A percentile compares a stretch with the other conserved stretches of the same genome.
Conservation (phyloP, 1,140 invertebrate genomes). For the Scaptomyza graminum region DNA sequence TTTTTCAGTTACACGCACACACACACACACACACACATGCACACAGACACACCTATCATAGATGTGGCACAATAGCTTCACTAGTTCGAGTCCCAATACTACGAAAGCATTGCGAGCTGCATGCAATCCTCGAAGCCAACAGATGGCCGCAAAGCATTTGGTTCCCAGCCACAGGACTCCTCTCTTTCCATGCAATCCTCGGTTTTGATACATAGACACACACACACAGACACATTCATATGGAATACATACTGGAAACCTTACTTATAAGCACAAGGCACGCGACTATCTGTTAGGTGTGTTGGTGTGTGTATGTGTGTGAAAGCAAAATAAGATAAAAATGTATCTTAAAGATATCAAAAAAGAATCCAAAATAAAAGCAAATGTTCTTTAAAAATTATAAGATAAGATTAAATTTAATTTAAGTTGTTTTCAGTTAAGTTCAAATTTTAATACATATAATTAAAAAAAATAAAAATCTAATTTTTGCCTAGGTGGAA, state of each 20-base stretch:
- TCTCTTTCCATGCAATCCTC: too few species aligned
- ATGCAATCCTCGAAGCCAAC: slow-evolving; percentile 26
- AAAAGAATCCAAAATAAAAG: neutral
- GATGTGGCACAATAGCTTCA: slow-evolving; percentile 19
- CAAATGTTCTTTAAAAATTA: slow-evolving; percentile 21
- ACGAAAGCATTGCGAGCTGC: slow-evolving; percentile 27
- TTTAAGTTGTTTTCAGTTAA: too few species aligned
- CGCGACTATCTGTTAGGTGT: slow-evolving; percentile 61
- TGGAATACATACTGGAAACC: slow-evolving; percentile 5
- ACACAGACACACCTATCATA: neutral
- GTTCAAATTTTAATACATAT: too few species aligned
- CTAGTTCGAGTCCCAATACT: slow-evolving; percentile 5
- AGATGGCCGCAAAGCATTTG: slow-evolving; percentile 5
- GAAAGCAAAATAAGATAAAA: neutral
- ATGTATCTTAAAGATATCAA: slow-evolving; percentile 46
- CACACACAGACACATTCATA: slow-evolving; percentile 14
- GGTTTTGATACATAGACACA: neutral
- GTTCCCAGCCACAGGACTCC: slow-evolving; percentile 9
- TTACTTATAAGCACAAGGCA: slow-evolving; percentile 56
- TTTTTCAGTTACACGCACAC: slow-evolving; percentile 19
- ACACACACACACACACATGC: too few species aligned
- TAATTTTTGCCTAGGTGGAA: too few species aligned
- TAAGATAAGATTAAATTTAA: too few species aligned
- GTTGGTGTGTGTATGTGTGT: neutral
- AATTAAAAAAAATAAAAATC: too few species aligned